Evolutionary conservation across 2,888 invertebrate species (phyloP).

Genomic region (Diarsia mendica): DNA sequence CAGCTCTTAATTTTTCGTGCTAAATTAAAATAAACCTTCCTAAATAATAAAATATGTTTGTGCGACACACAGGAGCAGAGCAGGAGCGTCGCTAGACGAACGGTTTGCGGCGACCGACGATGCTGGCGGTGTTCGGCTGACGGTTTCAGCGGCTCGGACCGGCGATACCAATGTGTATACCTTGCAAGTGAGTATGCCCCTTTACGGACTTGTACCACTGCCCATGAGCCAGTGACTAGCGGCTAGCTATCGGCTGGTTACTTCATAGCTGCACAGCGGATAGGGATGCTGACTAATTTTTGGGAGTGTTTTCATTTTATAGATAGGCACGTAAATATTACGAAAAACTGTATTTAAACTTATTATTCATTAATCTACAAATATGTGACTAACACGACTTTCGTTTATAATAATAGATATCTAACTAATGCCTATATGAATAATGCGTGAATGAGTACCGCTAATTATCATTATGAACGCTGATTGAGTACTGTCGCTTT

Average conservation of each 20-base stretch:
- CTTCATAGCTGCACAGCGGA: background rate
- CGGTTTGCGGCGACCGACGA: conserved; percentile 91
- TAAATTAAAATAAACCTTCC: background rate
- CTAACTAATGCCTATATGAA: no score
- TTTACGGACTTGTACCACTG: background rate
- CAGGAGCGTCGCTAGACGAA: conserved; percentile 92
- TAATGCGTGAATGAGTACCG: no score
- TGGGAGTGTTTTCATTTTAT: no score
- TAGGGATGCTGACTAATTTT: no score
- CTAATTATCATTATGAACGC: no score
- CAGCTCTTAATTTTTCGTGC: background rate
- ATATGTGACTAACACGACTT: no score
- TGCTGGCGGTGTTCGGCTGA: conserved; percentile 92
- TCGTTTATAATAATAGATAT: no score
- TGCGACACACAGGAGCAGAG: conserved; percentile 81
- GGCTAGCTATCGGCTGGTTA: background rate
- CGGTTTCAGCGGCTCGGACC: conserved; percentile 93
- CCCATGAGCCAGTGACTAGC: background rate
- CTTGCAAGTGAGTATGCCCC: conserved; percentile 86
- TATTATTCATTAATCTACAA: no score
- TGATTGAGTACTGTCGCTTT: no score
- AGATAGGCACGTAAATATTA: no score
- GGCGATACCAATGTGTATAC: conserved; percentile 94
- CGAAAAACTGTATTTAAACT: no score
- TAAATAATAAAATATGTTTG: conserved; percentile 21